A percentile compares a stretch with the other conserved stretches of the same genome.
These are phyloP conservation scores for Odontophorus gujanensis DNA, from an alignment of 2,113 vertebrate species.

Conservation along the genomic window DNA sequence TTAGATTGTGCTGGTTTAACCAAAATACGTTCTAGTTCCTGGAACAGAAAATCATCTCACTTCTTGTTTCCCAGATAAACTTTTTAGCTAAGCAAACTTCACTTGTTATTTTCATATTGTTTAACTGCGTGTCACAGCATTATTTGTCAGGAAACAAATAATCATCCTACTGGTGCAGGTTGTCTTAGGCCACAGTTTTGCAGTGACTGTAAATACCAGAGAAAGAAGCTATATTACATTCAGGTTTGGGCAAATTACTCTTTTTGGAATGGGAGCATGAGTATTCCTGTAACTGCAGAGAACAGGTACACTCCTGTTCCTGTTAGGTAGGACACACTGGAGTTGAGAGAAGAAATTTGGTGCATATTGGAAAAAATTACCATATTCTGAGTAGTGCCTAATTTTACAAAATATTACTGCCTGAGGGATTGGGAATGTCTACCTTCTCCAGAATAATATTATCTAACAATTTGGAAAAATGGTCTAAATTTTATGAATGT, in stretches of 20 bases:
- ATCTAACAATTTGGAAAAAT: not conserved
- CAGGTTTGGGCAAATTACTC: not conserved
- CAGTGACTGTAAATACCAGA: not conserved
- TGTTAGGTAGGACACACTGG: not conserved
- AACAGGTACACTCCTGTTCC: not conserved
- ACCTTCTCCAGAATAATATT: not conserved
- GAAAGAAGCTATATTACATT: not conserved
- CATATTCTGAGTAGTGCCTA: not conserved
- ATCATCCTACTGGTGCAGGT: not conserved
- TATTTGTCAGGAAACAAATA: not conserved
- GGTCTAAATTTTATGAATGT: not conserved
- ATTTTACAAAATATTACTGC: not conserved
- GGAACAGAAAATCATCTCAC: not conserved
- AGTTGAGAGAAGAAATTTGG: not conserved
- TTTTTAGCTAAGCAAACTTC: not conserved
- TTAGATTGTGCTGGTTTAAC: not conserved
- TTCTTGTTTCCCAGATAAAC: not conserved
- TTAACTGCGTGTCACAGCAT: not conserved
- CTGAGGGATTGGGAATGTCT: not conserved
- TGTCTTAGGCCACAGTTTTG: not conserved
- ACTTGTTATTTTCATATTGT: not conserved
- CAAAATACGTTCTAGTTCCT: not conserved
- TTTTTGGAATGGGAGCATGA: not conserved
- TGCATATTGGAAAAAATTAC: not conserved
- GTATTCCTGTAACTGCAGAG: not conserved